Percentiles rank a stretch among this genome's conserved stretches.
Conservation (phyloP, 1,140 invertebrate species). For the Caenorhabditis remanei region DNA sequence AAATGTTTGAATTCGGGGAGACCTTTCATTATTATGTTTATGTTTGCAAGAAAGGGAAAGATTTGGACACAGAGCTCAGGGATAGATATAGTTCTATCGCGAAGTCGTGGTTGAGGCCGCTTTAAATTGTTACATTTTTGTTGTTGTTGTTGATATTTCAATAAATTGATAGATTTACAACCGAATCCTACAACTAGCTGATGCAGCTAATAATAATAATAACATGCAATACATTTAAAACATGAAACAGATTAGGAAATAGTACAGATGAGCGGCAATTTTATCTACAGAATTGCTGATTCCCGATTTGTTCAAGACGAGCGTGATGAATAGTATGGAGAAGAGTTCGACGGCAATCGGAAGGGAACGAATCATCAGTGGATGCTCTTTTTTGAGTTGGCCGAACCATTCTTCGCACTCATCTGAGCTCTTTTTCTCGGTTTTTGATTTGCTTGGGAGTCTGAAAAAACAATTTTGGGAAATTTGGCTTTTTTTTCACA, state of each 20-base stretch:
- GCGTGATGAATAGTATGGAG: neutral
- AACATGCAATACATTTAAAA: neutral
- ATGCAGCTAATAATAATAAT: neutral
- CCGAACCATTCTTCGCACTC: neutral
- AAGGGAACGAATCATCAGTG: neutral
- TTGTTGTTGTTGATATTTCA: neutral
- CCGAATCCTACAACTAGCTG: no score
- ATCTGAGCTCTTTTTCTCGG: neutral
- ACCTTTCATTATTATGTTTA: conserved; percentile 80
- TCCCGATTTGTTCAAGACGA: neutral
- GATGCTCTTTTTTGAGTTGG: neutral
- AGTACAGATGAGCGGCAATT: neutral
- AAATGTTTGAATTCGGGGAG: conserved; percentile 78
- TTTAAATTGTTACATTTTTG: neutral
- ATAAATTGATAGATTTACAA: neutral
- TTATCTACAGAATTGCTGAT: neutral
- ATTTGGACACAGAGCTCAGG: neutral
- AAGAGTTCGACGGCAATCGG: neutral
- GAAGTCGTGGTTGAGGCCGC: conserved; percentile 28
- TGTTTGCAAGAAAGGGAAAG: conserved; percentile 75
- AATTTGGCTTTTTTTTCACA: neutral
- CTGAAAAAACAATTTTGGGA: neutral
- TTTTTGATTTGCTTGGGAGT: neutral
- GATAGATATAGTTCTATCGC: conserved; percentile 53
- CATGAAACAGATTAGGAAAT: neutral